Conservation (phyloP, 2,888 invertebrate genomes). For the Drosophila sordidapex region DNA sequence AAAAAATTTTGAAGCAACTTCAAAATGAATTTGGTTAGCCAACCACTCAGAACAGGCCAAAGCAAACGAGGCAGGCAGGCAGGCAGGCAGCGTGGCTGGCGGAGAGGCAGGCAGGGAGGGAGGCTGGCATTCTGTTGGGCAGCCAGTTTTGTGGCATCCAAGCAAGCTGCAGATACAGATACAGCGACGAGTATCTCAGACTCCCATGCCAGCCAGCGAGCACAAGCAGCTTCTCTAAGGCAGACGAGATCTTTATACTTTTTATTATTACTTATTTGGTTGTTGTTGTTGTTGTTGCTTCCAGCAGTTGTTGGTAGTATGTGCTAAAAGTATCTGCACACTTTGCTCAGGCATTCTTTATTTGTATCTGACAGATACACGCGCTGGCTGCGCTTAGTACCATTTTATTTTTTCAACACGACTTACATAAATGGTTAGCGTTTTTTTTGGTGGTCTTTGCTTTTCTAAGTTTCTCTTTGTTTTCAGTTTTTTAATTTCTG, state of each 20-base stretch:
- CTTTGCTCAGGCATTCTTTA: slow-evolving; percentile 25
- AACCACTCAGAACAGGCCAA: slow-evolving; percentile 36
- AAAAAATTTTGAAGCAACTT: slow-evolving; percentile 75
- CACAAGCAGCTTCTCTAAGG: slow-evolving; percentile 38
- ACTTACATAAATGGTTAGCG: slow-evolving; percentile 20
- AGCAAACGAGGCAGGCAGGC: slow-evolving; percentile 10
- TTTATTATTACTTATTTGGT: slow-evolving; percentile 41
- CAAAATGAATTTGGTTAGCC: slow-evolving; percentile 75
- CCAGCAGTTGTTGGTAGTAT: slow-evolving; percentile 29
- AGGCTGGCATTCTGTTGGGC: slow-evolving; percentile 7
- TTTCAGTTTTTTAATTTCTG: slow-evolving; percentile 4
- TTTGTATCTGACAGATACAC: slow-evolving; percentile 23
- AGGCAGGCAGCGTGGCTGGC: slow-evolving; percentile 19
- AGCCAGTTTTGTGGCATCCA: slow-evolving; percentile 56
- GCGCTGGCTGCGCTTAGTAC: slow-evolving; percentile 33
- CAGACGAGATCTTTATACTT: slow-evolving; percentile 53
- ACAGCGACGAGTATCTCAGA: slow-evolving; percentile 29
- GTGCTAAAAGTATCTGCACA: slow-evolving; percentile 55
- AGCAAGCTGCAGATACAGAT: slow-evolving; percentile 46
- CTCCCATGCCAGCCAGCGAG: slow-evolving; percentile 1
- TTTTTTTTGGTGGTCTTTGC: background rate
- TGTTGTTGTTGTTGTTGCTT: slow-evolving; percentile 13
- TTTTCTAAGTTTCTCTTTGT: background rate
- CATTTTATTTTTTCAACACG: slow-evolving; percentile 17
- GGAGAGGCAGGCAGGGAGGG: slow-evolving; percentile 4